Conservation (phyloP, 2,888 invertebrate species). For the Alentia gelatinosa region DNA sequence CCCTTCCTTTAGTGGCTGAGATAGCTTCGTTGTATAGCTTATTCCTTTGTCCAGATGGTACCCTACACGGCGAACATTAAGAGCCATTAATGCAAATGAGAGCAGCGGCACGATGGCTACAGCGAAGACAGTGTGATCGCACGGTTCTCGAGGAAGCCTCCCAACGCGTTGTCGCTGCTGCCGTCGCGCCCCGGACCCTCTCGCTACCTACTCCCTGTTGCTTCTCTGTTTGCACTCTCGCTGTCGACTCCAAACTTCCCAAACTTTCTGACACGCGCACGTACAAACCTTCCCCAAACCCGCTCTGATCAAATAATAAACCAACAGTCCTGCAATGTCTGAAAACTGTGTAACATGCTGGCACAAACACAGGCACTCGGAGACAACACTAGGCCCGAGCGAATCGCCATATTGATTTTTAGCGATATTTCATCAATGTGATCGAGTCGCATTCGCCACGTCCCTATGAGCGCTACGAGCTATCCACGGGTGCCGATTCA, state of each 20-base stretch:
- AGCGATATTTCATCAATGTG: slow-evolving; percentile 70
- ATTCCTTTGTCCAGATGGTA: slow-evolving; percentile 33
- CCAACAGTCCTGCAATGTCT: background rate
- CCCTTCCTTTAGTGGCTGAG: background rate
- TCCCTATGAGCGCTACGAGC: background rate
- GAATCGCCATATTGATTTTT: slow-evolving; percentile 73
- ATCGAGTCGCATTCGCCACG: slow-evolving; percentile 53
- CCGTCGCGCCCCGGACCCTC: background rate
- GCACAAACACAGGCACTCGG: background rate
- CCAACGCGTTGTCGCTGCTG: background rate
- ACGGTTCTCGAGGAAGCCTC: background rate
- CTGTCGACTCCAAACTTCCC: slow-evolving; percentile 2
- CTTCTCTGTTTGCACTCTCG: slow-evolving; percentile 37
- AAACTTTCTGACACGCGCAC: slow-evolving; percentile 32
- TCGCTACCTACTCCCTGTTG: slow-evolving; percentile 32
- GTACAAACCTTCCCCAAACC: background rate
- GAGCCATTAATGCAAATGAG: slow-evolving; percentile 51
- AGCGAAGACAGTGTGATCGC: slow-evolving; percentile 7
- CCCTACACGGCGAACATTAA: slow-evolving; percentile 28
- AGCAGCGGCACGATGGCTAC: background rate
- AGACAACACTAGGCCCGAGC: slow-evolving; percentile 53
- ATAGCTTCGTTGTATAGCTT: background rate
- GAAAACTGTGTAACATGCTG: background rate
- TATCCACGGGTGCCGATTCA: background rate
- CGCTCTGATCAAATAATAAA: background rate